Evolutionary conservation across 2,888 invertebrate species (phyloP), one percentile per base, ranked within the genome.

Genomic region (Eudemis profundana): DNA sequence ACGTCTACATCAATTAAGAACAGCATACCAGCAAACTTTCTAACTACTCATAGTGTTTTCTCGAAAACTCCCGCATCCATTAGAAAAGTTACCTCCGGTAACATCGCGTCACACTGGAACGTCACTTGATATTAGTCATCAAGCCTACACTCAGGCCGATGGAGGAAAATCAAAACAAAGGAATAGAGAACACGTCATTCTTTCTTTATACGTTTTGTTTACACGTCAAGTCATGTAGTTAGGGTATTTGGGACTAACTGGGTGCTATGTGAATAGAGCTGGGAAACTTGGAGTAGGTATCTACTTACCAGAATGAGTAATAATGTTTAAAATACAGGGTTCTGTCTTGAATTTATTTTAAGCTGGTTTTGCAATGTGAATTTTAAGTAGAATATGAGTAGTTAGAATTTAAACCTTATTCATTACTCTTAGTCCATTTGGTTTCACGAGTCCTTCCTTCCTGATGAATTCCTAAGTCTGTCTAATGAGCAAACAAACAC

Each of bases 1-100:
- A 79, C 79, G 87, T 87, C 87, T 78, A 72, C 75, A 76, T 81
- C 84, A 87, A 86, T 88, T 87, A 86, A 73, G 83, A 78, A 81
- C 78, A 77, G 79, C 78, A 76, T 79, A 83, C 77, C 75, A 72
- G 77, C 82, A 77, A 86, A 86, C 84, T 86, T 82, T 75, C 78
- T 87, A 86, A 89, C 88, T 88, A 88, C 82, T 81, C 83, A 75
- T 85, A 87, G 86, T 84, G 81, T 83, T 83, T 82, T 77, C 80
- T 78, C 83, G 81, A 85, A 87, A 89, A 88, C 83, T 88, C 81
- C 78, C 74, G 74, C 80, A 79, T 82, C 86, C 84, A 87, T 88
- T 89, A 87, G 81, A 77, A 83, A 87, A 89, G 86, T 89, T 89
- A 78, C 69, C 68, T 69, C 54, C 63, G 23, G 61, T 76, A 69